phyloP scores from a whole-genome alignment of 1,140 invertebrate genomes.

The Caenorhabditis inopinata region DNA sequence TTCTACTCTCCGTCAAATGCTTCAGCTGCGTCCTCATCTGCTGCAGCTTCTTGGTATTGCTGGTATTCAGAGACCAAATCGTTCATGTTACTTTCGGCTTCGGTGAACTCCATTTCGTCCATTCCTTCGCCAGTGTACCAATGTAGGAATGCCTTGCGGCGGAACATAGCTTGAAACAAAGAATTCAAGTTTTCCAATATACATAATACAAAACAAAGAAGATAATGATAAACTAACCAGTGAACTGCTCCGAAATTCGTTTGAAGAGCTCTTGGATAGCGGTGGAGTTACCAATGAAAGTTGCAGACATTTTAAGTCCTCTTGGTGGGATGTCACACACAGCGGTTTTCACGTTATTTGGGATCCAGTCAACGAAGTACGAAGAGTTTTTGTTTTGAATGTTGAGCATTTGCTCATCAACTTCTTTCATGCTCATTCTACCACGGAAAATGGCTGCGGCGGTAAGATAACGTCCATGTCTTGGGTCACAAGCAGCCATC shows the following conservation, averaged over 20 bases:
- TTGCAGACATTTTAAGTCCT: constrained; percentile 71
- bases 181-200: background rate
- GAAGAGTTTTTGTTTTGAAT: constrained; percentile 72
- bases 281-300: constrained; percentile 72
- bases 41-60: constrained; percentile 71
- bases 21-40: constrained; percentile 35
- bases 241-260: constrained; percentile 75
- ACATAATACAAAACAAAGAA: background rate
- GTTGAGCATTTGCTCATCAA: constrained; percentile 73
- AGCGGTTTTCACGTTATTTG: constrained; percentile 75
- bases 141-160: constrained; percentile 84
- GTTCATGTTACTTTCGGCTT: constrained; percentile 78
- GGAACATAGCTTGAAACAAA: constrained; percentile 75
- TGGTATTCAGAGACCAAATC: constrained; percentile 73
- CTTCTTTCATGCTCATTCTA: constrained; percentile 80
- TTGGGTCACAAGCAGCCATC: constrained; percentile 83
- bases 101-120: constrained; percentile 74
- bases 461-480: constrained; percentile 75
- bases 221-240: too few species aligned
- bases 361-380: constrained; percentile 77
- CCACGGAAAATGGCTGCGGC: constrained; percentile 89
- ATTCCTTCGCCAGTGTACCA: constrained; percentile 76
- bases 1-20: constrained; percentile 14
- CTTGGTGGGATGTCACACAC: constrained; percentile 66
- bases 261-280: constrained; percentile 80